Evolutionary conservation across 2,888 invertebrate genomes (phyloP).

Genomic region (Eugnorisma glareosa): DNA sequence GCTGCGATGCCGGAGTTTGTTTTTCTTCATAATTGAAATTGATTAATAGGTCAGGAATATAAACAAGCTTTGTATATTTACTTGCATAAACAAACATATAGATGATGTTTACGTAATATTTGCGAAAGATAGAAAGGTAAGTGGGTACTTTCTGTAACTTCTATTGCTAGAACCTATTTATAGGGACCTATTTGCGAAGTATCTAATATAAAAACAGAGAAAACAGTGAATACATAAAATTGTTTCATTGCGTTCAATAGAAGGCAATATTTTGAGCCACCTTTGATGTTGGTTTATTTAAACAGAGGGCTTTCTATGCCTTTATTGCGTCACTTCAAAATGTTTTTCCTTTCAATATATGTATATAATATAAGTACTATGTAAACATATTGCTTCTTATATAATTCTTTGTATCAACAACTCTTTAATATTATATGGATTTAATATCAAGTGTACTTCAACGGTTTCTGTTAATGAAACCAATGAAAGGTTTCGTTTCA

Average conservation of each 20-base stretch:
- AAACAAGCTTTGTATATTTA: conserved; percentile 28
- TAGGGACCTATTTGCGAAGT: conserved; percentile 30
- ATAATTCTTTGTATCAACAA: conserved; percentile 47
- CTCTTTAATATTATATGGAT: conserved; percentile 42
- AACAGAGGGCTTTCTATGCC: conserved; percentile 81
- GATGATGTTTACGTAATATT: not conserved
- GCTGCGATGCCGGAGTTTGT: conserved; percentile 52
- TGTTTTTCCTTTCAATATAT: conserved; percentile 71
- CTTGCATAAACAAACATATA: conserved; percentile 24
- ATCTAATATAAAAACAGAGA: conserved; percentile 56
- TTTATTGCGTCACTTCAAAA: conserved; percentile 82
- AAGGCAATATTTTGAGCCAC: conserved; percentile 77
- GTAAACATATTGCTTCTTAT: conserved; percentile 50
- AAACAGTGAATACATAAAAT: conserved; percentile 71
- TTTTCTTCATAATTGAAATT: conserved; percentile 67
- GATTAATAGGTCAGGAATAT: conserved; percentile 56
- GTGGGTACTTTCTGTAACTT: conserved; percentile 1
- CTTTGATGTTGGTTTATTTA: conserved; percentile 87
- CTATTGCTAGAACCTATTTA: conserved; percentile 36
- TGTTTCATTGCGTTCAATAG: conserved; percentile 78
- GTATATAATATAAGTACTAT: conserved; percentile 67
- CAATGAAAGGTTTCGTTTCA: conserved; percentile 49
- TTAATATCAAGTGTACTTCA: conserved; percentile 42
- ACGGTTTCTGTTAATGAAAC: conserved; percentile 58
- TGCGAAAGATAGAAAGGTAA: not conserved